These are phyloP conservation scores for Parnassius glacialis DNA, from an alignment of 2,888 invertebrate genomes.

Conservation along the genomic window DNA sequence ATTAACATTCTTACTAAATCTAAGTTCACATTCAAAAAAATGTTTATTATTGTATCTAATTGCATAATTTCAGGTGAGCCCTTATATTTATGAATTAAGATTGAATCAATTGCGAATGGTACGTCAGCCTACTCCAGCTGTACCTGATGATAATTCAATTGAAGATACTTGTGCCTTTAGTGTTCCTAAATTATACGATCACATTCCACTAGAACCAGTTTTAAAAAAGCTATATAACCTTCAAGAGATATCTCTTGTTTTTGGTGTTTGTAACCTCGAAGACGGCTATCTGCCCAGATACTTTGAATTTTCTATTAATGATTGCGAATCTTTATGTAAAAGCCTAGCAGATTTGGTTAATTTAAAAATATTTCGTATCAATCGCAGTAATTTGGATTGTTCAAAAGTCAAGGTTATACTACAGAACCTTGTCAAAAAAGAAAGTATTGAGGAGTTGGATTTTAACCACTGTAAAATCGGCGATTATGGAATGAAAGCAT, in stretches of 20 bases:
- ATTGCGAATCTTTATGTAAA: slow-evolving; percentile 80
- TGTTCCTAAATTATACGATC: slow-evolving; percentile 70
- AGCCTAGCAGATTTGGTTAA: slow-evolving; percentile 70
- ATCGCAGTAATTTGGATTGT: slow-evolving; percentile 82
- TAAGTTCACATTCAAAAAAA: neutral
- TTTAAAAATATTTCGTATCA: slow-evolving; percentile 78
- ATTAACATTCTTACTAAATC: no score
- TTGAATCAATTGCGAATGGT: slow-evolving; percentile 78
- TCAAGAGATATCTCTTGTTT: slow-evolving; percentile 69
- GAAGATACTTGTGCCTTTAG: slow-evolving; percentile 65
- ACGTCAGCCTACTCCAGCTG: slow-evolving; percentile 67
- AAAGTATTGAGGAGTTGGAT: slow-evolving; percentile 80
- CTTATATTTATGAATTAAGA: slow-evolving; percentile 73
- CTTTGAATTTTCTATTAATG: slow-evolving; percentile 82
- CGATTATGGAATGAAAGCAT: slow-evolving; percentile 82
- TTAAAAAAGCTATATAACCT: slow-evolving; percentile 76
- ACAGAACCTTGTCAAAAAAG: slow-evolving; percentile 73
- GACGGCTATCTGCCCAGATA: slow-evolving; percentile 80
- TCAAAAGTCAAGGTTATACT: slow-evolving; percentile 80
- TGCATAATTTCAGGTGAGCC: slow-evolving; percentile 57
- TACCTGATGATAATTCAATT: slow-evolving; percentile 49
- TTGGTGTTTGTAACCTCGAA: slow-evolving; percentile 68
- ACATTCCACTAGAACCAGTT: slow-evolving; percentile 81
- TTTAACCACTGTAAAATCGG: slow-evolving; percentile 84
- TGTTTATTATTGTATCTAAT: neutral